Percentiles rank a stretch among this genome's conserved stretches.
Conservation (phyloP, 2,113 vertebrate species). For the Callithrix jacchus region DNA sequence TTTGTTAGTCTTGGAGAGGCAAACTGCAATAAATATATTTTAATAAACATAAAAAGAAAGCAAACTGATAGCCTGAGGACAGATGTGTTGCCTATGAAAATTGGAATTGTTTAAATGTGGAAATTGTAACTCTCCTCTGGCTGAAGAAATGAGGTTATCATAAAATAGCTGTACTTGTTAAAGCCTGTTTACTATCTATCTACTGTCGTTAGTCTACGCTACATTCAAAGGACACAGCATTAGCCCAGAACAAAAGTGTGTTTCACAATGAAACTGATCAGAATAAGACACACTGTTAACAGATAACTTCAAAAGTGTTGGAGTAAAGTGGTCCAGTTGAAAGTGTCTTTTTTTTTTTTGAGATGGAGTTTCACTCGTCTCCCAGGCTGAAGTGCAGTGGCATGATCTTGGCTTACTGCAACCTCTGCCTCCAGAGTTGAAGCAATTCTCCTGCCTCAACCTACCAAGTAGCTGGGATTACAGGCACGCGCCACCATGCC, state of each 20-base stretch:
- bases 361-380: too few relatives aligned
- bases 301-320: not conserved
- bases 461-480: too few relatives aligned
- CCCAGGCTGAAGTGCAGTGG: too few relatives aligned
- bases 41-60: constrained; percentile 53
- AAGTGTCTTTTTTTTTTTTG: not conserved
- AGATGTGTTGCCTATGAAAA: constrained; percentile 48
- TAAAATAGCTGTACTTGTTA: not conserved
- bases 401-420: too few relatives aligned
- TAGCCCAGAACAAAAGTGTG: constrained; percentile 39
- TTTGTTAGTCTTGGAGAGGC: constrained; percentile 42
- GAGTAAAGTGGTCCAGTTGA: not conserved
- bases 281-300: not conserved
- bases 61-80: not conserved
- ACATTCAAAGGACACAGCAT: constrained; percentile 51
- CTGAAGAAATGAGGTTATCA: not conserved
- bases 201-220: not conserved
- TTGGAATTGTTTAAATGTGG: not conserved
- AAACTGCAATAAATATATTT: not conserved
- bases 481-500: too few relatives aligned
- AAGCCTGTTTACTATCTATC: constrained; percentile 32
- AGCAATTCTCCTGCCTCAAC: too few relatives aligned
- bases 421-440: too few relatives aligned
- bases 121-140: not conserved
- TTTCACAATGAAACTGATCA: constrained; percentile 27